Percentiles rank a stretch among this genome's conserved stretches.
These are phyloP conservation scores for Pachycephus smyrnensis DNA, from an alignment of 2,888 invertebrate genomes.

Conservation along the genomic window DNA sequence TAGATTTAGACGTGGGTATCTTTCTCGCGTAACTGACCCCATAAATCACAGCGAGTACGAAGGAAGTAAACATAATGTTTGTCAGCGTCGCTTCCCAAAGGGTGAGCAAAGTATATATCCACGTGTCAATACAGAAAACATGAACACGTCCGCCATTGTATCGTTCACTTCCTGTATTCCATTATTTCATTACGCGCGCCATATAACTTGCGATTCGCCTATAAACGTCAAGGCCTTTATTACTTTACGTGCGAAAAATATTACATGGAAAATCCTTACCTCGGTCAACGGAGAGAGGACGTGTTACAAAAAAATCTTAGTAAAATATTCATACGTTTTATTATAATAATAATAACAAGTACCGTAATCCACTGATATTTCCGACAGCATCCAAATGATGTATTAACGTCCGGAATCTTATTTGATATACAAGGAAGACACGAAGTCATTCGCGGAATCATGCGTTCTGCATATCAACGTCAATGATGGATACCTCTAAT, in stretches of 20 bases:
- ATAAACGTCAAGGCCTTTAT: background rate
- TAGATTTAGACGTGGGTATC: slow-evolving; percentile 27
- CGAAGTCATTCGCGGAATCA: background rate
- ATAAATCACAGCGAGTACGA: slow-evolving; percentile 22
- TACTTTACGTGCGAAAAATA: background rate
- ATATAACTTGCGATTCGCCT: background rate
- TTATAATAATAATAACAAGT: no score
- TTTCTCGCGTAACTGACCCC: slow-evolving; percentile 20
- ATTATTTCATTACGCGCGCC: background rate
- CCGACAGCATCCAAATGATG: background rate
- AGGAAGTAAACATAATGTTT: slow-evolving; percentile 28
- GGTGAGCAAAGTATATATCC: background rate
- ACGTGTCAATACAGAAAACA: background rate
- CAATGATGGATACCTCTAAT: background rate
- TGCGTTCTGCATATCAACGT: background rate
- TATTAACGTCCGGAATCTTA: background rate
- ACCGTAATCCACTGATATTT: background rate
- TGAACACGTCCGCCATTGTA: slow-evolving; percentile 29
- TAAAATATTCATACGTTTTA: no score
- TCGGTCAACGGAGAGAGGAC: background rate
- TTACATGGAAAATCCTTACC: background rate
- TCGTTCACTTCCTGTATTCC: slow-evolving; percentile 20
- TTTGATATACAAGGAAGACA: background rate
- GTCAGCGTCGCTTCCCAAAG: slow-evolving; percentile 18
- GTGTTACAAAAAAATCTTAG: no score